A percentile compares a stretch with the other conserved stretches of the same genome.
phyloP scores from a whole-genome alignment of 1,140 invertebrate genomes.

The Temnothorax curvispinosus region DNA sequence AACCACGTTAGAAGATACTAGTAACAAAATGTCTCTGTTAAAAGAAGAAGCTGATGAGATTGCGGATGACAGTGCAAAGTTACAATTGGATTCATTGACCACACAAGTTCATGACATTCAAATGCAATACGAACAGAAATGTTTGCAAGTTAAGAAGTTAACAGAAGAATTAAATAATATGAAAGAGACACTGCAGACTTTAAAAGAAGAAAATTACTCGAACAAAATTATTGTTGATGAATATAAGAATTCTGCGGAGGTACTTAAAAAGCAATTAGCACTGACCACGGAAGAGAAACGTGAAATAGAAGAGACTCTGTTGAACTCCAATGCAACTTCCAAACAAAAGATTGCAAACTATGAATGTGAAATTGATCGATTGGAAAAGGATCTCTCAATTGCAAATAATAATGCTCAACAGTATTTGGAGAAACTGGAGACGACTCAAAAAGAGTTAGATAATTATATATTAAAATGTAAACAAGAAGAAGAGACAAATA shows the following conservation, averaged over 20 bases:
- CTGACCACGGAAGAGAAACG: constrained; percentile 23
- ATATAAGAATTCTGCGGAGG: constrained; percentile 39
- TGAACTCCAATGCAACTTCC: not conserved
- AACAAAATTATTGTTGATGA: constrained; percentile 32
- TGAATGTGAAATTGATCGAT: constrained; percentile 15
- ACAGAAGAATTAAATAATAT: constrained; percentile 1
- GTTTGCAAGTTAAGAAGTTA: not conserved
- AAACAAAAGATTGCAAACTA: constrained; percentile 42
- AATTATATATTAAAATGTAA: constrained; percentile 29
- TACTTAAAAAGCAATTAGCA: constrained; percentile 41
- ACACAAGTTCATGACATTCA: constrained; percentile 51
- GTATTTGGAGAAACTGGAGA: constrained; percentile 42
- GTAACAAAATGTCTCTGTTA: not conserved
- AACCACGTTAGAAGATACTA: constrained; percentile 49
- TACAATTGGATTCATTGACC: constrained; percentile 6
- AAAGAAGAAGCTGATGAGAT: constrained; percentile 49
- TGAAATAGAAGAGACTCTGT: constrained; percentile 25
- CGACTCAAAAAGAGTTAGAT: constrained; percentile 34
- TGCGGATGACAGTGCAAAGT: not conserved
- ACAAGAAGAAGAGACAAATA: constrained; percentile 12
- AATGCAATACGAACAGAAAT: constrained; percentile 26
- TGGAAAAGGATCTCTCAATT: constrained; percentile 21
- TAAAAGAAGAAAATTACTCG: constrained; percentile 24
- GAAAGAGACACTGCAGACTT: constrained; percentile 19
- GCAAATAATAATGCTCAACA: constrained; percentile 14